phyloP scores from a whole-genome alignment of 2,113 vertebrate genomes.

The Emydura subglobosa region DNA sequence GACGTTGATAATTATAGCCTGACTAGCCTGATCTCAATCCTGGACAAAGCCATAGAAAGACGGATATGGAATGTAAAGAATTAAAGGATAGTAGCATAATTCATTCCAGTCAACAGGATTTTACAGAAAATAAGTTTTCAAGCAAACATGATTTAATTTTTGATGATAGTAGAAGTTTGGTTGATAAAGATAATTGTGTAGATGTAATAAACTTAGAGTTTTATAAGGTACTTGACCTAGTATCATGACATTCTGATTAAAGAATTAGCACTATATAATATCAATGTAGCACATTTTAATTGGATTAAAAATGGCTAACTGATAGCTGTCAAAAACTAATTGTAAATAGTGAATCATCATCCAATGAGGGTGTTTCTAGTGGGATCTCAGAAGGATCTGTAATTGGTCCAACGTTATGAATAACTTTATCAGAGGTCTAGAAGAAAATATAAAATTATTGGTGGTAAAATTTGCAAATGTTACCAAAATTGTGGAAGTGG shows the following conservation, averaged over 20 bases:
- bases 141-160: conserved; percentile 43
- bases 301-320: conserved; percentile 47
- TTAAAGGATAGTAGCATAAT: conserved; percentile 29
- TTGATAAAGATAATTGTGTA: conserved; percentile 17
- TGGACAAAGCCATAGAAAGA: conserved; percentile 12
- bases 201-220: conserved; percentile 9
- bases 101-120: conserved; percentile 41
- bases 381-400: conserved; percentile 66
- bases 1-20: conserved; percentile 10
- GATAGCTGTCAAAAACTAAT: conserved; percentile 67
- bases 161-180: conserved; percentile 46
- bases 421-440: conserved; percentile 75
- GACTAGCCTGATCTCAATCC: background rate
- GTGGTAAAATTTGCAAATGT: conserved; percentile 74
- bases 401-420: conserved; percentile 70
- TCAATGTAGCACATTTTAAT: conserved; percentile 51
- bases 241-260: conserved; percentile 64
- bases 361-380: conserved; percentile 40
- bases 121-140: conserved; percentile 41
- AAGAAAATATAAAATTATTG: conserved; percentile 77
- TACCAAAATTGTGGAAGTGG: background rate
- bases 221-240: conserved; percentile 36
- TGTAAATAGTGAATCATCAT: conserved; percentile 71
- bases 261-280: conserved; percentile 53
- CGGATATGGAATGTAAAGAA: background rate